Base-by-base conservation (phyloP, 2,888 invertebrate genomes). In the Cheilosia grossa region DNA sequence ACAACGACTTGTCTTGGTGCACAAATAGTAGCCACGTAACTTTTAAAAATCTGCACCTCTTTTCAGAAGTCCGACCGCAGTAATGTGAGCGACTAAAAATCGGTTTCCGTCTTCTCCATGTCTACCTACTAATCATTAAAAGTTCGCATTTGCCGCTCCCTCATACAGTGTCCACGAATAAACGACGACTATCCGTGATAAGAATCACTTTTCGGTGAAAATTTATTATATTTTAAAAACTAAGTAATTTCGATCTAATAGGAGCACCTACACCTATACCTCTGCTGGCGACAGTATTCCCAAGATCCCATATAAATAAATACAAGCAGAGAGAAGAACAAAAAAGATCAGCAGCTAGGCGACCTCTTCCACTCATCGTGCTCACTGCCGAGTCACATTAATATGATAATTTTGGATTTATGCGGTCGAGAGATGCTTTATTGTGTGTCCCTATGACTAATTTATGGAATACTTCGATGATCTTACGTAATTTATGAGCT, bases 381-480 rank as follows among this genome's bases (percentile, higher is more conserved):
- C 66, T 85, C 70, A 72, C 70, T 17, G 56, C 56, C 72, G 67
- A 85, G 72, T 85, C 85, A 85, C 81, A 85, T 85, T 81, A 85
- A 85, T 75, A 85, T 85, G 85, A 80, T 85, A 85, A 85, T 85
- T 81, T 81, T 77, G 70, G 44, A 81, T 85, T 85, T 81, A 85
- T 85, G 80, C 59, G 85, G 70, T 81, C 85, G 75, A 81, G 70
- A 85, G 81, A 85, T 85, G 85, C 85, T 85, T 85, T 85, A 85
- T 85, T 81, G 67, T 81, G 81, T 81, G 85, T 85, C 85, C 85
- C 85, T 80, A 77, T 85, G 85, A 85, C 85, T 85, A 85, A 85
- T 85, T 85, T 85, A 80, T 75, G 81, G 80, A 81, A 85, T 72
- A 77, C 72, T 75, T 85, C 81, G 81, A 85, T 85, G 85, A 85